Percentiles rank a stretch among this genome's conserved stretches.
phyloP scores from a whole-genome alignment of 2,888 invertebrate species.

The Chymomyza fuscimana region DNA sequence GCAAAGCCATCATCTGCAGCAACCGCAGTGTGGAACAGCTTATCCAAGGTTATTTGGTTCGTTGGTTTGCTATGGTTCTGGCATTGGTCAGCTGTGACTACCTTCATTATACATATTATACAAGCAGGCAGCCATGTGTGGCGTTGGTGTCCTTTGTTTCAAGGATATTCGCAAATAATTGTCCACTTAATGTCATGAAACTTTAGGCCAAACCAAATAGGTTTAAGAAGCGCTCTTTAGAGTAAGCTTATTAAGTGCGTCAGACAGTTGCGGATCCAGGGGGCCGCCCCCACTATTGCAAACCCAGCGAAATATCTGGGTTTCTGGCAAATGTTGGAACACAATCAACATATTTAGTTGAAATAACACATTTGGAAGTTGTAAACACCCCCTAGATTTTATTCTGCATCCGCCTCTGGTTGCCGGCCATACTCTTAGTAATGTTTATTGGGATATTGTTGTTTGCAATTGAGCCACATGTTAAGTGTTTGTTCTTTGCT shows the following conservation, averaged over 20 bases:
- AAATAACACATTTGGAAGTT: no score
- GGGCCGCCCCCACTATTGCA: no score
- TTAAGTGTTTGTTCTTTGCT: not conserved
- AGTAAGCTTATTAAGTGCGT: not conserved
- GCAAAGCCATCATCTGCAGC: slow-evolving; percentile 16
- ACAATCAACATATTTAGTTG: no score
- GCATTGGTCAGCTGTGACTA: not conserved
- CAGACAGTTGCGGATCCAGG: not conserved
- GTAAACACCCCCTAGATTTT: no score
- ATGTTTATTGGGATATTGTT: not conserved
- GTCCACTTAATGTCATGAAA: not conserved
- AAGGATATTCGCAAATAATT: slow-evolving; percentile 57
- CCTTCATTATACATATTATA: not conserved
- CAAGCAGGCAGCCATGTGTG: not conserved
- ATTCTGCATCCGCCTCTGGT: no score
- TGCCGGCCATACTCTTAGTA: not conserved
- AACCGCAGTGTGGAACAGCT: slow-evolving; percentile 10
- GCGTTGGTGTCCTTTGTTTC: slow-evolving; percentile 14
- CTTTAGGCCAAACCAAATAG: not conserved
- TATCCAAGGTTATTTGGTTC: not conserved
- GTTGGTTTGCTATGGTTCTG: slow-evolving; percentile 4
- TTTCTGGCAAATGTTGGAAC: no score
- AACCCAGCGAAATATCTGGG: no score
- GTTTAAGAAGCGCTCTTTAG: not conserved
- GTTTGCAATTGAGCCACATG: not conserved